Evolutionary conservation across 2,888 invertebrate species (phyloP), one percentile per base, ranked within the genome.

Genomic region (Troides helena): DNA sequence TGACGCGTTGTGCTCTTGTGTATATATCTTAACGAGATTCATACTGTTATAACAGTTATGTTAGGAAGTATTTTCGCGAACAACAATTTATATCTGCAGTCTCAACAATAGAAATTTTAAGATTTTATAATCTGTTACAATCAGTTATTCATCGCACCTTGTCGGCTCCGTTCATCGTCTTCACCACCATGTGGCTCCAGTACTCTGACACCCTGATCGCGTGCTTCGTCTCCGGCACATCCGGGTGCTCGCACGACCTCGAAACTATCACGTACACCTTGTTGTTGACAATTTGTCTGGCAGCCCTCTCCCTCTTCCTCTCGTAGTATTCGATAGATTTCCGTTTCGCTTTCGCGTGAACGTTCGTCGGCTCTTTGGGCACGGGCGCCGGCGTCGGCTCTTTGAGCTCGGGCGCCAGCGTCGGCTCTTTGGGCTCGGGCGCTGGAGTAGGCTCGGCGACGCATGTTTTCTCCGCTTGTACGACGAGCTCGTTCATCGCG

Each of bases 131-230:
- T 30, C 3, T 30, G 30, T 30, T 30, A 30, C 30, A 39, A 39
- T 10, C 39, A 39, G 39, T 39, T 10, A 10, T 39, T 39, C 39
- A 39, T 1, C 50, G 3, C 46, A 93, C 93, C 84, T 95, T 87
- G 60, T 94, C 90, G 69, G 94, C 90, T 1, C 93, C 94, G 64
- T 94, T 89, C 7, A 85, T 17, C 0, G 97, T 96, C 84, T 94
- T 95, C 67, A 98, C 96, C 0, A 97, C 96, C 96, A 97, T 97
- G 76, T 95, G 95, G 57, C 97, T 97, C 96, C 97, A 97, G 79
- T 97, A 98, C 72, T 97, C 95, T 2, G 93, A 92, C 0, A 97
- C 96, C 67, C 98, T 93, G 71, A 95, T 95, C 68, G 95, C 95
- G 69, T 95, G 94, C 17, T 94, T 92, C 62, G 94, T 93, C 65